Evolutionary conservation across 2,113 vertebrate genomes (phyloP).

Genomic region (Zosterops lateralis): DNA sequence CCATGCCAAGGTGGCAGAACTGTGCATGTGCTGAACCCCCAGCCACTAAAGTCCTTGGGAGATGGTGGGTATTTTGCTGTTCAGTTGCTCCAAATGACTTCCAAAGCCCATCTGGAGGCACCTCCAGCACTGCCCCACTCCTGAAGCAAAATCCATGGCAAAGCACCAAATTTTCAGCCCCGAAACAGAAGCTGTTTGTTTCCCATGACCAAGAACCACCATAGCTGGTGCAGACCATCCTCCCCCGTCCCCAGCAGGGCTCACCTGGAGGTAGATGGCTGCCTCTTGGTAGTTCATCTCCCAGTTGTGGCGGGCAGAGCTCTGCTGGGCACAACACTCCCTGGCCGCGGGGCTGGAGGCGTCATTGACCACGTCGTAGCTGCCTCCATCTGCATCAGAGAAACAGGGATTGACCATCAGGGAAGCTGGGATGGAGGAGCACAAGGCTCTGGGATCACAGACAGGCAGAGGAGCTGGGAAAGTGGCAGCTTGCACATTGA

Average conservation of each 20-base stretch:
- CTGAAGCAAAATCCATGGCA: background rate
- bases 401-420: background rate
- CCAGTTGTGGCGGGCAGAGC: constrained; percentile 83
- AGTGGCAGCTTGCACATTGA: background rate
- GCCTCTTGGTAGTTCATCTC: constrained; percentile 98
- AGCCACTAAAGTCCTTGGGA: background rate
- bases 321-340: constrained; percentile 70
- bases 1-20: background rate
- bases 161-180: background rate
- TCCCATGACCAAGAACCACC: background rate
- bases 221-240: fast-evolving
- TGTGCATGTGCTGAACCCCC: background rate
- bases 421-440: background rate
- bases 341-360: constrained; percentile 75
- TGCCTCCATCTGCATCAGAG: constrained; percentile 77
- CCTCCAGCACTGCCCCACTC: background rate
- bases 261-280: constrained; percentile 97
- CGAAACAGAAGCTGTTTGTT: background rate
- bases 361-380: constrained; percentile 71
- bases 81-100: background rate
- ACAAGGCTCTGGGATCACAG: background rate
- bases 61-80: background rate
- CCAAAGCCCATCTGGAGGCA: background rate
- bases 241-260: background rate
- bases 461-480: background rate